A percentile compares a stretch with the other conserved stretches of the same genome.
Evolutionary conservation across 2,888 invertebrate species (phyloP).

Genomic region (Athalia cordata): DNA sequence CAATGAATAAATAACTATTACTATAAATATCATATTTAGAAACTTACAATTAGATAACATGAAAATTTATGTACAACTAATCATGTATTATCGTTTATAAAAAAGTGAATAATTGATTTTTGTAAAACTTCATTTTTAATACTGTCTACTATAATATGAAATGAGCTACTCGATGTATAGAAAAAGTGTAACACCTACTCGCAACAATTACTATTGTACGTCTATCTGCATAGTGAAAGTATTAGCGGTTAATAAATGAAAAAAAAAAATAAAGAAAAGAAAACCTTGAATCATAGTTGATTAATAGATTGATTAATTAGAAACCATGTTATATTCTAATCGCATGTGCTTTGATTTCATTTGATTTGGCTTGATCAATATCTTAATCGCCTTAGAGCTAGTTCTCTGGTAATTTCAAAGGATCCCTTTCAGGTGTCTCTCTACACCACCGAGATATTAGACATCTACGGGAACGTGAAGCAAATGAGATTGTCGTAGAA

Average conservation of each 20-base stretch:
- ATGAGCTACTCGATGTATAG: no score
- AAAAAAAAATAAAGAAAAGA: background rate
- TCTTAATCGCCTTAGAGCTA: slow-evolving; percentile 17
- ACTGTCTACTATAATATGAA: no score
- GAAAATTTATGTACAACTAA: no score
- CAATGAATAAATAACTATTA: slow-evolving; percentile 30
- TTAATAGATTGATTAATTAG: background rate
- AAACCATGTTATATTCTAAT: background rate
- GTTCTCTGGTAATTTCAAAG: slow-evolving; percentile 17
- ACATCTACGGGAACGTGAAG: no score
- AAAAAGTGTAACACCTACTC: no score
- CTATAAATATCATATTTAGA: background rate
- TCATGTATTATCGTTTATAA: no score
- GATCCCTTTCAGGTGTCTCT: background rate
- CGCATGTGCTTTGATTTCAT: background rate
- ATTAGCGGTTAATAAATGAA: slow-evolving; percentile 21
- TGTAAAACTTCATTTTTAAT: no score
- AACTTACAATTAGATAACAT: background rate
- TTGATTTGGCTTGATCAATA: background rate
- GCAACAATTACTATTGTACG: background rate
- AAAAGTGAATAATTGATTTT: no score
- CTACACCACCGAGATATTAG: background rate
- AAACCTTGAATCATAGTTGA: background rate
- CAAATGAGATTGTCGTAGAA: no score
- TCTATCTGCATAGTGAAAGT: slow-evolving; percentile 23